Base-by-base conservation (phyloP, 2,797 vertebrate species). In the Picus viridis region DNA sequence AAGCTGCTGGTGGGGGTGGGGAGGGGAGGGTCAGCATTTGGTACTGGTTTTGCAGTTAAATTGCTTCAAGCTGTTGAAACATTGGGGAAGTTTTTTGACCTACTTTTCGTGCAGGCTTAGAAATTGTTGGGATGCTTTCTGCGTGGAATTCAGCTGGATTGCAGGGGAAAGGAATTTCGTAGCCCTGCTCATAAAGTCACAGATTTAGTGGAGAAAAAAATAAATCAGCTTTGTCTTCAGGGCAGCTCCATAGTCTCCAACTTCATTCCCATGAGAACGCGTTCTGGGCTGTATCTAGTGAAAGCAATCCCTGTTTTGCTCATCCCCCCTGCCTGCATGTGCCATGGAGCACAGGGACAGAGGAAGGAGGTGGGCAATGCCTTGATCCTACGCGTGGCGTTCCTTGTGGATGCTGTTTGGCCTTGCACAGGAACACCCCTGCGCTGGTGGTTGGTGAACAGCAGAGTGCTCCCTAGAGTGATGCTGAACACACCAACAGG, bases 41-140 rank as follows among this genome's bases (percentile, higher is more conserved):
- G 95, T 95, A 39, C 89, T 96, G 95, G 82, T 96, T 97, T 96
- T 96, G 96, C 97, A 96, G 92, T 96, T 83, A 89, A 96, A 97
- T 96, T 95, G 93, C 96, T 97, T 96, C 96, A 97, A 96, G 97
- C 96, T 97, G 96, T 97, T 70, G 95, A 97, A 97, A 97, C 93
- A 93, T 89, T 7, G 79, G 90, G 91, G 95, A 97, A 96, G 92
- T 90, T 93, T 96, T 83, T 64, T 97, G 96, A 97, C 96, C 97
- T 97, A 97, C 92, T 97, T 70, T 97, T 96, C 68, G 27, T 93
- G 95, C 92, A 62, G 86, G 95, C 93, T 93, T 86, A 73, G 90
- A 65, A 95, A 92, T 95, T 85, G 84, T 85, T 96, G 93, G 83
- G 92, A 92, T 96, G 47, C 81, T 95, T 96, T 83, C 78, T 93